Percentiles rank a stretch among this genome's conserved stretches.
Evolutionary conservation across 1,140 invertebrate genomes (phyloP).

Genomic region (Bombus superbus): DNA sequence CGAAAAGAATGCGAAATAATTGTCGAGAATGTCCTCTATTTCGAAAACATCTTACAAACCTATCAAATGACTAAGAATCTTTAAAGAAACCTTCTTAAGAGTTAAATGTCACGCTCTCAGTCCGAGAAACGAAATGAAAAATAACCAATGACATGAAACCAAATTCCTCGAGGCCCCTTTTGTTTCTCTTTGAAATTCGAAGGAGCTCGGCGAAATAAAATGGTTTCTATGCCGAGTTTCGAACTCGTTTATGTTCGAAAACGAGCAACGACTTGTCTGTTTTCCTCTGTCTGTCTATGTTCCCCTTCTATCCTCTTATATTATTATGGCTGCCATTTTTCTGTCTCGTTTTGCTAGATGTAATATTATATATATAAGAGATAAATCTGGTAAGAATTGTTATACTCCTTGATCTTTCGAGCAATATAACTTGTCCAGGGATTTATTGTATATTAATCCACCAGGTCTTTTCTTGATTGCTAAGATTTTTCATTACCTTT

Average conservation of each 20-base stretch:
- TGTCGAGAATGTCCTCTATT: too few relatives aligned
- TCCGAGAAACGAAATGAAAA: slow-evolving; percentile 9
- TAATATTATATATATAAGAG: neutral
- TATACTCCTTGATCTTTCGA: neutral
- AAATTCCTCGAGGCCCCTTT: neutral
- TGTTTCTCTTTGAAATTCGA: neutral
- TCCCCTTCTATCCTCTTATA: neutral
- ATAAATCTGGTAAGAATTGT: slow-evolving; percentile 16
- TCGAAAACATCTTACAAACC: too few relatives aligned
- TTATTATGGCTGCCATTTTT: neutral
- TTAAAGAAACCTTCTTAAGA: neutral
- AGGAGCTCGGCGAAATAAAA: neutral
- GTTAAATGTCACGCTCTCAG: neutral
- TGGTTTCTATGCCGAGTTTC: neutral
- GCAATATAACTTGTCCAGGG: neutral
- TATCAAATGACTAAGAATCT: neutral
- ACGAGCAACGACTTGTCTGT: neutral
- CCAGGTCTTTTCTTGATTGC: too few relatives aligned
- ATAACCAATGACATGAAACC: neutral
- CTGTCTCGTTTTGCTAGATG: neutral
- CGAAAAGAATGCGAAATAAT: too few relatives aligned
- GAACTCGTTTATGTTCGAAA: neutral
- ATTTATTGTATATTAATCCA: neutral
- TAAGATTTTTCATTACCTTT: neutral
- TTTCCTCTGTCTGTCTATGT: slow-evolving; percentile 2